These are phyloP conservation scores for Leucoraja erinaceus DNA, from an alignment of 2,113 vertebrate genomes.

Conservation along the genomic window DNA sequence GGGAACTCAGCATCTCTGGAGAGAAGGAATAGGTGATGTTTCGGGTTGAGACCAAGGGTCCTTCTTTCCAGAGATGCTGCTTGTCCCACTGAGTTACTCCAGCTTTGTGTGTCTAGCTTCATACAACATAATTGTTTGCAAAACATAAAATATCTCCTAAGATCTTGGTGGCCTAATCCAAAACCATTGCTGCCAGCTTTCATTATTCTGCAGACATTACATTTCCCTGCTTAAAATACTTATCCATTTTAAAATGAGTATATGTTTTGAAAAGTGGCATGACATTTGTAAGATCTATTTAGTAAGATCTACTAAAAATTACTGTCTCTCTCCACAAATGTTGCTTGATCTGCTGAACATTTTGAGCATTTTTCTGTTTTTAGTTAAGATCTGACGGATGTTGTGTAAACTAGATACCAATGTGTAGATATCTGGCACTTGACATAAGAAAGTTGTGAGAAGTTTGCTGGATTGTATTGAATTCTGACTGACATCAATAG, in stretches of 20 bases:
- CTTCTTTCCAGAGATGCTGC: too few relatives aligned
- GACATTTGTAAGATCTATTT: neutral
- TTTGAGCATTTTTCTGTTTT: too few relatives aligned
- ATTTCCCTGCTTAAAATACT: neutral
- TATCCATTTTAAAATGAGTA: neutral
- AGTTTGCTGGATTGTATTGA: neutral
- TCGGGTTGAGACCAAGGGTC: too few relatives aligned
- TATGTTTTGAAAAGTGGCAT: neutral
- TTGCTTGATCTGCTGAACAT: too few relatives aligned
- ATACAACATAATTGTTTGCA: neutral
- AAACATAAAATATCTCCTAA: neutral
- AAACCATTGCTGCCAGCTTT: neutral
- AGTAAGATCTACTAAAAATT: too few relatives aligned
- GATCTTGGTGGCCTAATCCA: neutral
- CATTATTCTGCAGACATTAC: neutral
- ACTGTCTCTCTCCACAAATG: too few relatives aligned
- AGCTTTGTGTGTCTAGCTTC: neutral
- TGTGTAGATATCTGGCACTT: neutral
- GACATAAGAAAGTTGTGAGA: neutral
- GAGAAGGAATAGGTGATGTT: too few relatives aligned
- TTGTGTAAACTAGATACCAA: neutral
- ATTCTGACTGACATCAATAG: neutral
- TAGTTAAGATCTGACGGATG: neutral
- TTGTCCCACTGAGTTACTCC: too few relatives aligned
- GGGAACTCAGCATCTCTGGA: too few relatives aligned